phyloP scores from a whole-genome alignment of 2,797 vertebrate species.

The Rallus crepitans region DNA sequence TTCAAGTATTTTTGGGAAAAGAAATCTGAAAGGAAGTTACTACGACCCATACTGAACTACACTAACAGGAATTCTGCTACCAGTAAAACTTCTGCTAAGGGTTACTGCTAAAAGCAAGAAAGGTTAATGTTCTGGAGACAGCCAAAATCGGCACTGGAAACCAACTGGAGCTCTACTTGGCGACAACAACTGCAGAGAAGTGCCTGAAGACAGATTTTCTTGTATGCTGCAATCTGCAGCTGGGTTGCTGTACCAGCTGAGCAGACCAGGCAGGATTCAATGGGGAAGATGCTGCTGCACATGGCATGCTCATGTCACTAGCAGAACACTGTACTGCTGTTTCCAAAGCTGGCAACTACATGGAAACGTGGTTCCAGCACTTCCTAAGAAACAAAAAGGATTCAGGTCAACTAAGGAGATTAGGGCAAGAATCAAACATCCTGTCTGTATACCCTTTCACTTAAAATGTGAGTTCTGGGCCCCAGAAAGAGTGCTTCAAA shows the following conservation, averaged over 20 bases:
- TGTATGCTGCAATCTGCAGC: neutral
- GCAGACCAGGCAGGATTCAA: neutral
- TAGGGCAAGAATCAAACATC: neutral
- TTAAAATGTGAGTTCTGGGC: neutral
- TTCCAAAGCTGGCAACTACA: neutral
- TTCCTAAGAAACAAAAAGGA: neutral
- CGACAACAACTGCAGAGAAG: neutral
- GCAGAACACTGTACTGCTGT: neutral
- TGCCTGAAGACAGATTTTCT: neutral
- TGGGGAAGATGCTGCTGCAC: neutral
- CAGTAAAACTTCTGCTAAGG: neutral
- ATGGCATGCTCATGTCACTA: neutral
- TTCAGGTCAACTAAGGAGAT: neutral
- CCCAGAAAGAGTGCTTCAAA: neutral
- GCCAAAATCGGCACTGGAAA: neutral
- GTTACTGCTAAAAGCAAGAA: neutral
- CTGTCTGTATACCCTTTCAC: neutral
- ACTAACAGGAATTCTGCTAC: neutral
- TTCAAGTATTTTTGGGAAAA: slow-evolving; percentile 50
- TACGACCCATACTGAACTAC: neutral
- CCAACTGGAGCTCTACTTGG: neutral
- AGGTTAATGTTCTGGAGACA: neutral
- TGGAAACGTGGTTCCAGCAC: neutral
- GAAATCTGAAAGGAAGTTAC: slow-evolving; percentile 40
- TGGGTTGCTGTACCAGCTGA: neutral